Base-by-base conservation (phyloP, 1,140 invertebrate species). In the Drosophila punjabiensis region DNA sequence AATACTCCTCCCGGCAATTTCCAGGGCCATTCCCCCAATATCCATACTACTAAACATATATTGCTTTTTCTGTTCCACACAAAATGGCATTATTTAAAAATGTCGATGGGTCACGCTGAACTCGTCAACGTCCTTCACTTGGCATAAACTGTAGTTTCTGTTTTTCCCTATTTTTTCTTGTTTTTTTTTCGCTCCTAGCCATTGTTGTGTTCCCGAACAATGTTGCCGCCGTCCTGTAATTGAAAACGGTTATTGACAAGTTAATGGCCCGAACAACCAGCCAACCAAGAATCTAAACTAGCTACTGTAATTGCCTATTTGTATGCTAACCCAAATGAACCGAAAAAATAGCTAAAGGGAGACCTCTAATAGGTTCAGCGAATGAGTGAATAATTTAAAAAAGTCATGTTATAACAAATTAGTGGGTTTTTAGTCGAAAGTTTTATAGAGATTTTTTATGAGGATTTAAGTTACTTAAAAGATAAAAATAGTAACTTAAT, bases 241-340 rank as follows among this genome's bases (percentile, higher is more conserved):
- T 90, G 85, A 88, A 90, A 90, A 90, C 80, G 82, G 86, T 90
- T 90, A 90, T 90, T 90, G 86, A 81, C 86, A 89, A 90, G 71
- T 86, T 90, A 90, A 90, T 90, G 86, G 86, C 48, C 70, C 80
- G 56, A 61, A 45, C 76, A 59, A 67, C 56, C 56, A 45, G 67
- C 41, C 81, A 82, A 50, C 76, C 47, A 48, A 55, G 30, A 66
- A 62, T 63, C 70, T 28, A 62, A 59, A 52, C 67, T 66, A 76
- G 60, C 71, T 53, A 45, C 73, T 81, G 68, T 88, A 88, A 88
- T 88, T 85, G 86, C 83, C 85, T 79, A 89, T 88, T 89, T 89
- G 77, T 88, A 85, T 89, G 84, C 84, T 74, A 66, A 69, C 61
- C 65, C 52, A 67, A 71, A 71, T 69, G 68, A 71, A 69, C 68